Evolutionary conservation across 1,140 invertebrate genomes (phyloP).

Genomic region (Brachionus paranguensis): DNA sequence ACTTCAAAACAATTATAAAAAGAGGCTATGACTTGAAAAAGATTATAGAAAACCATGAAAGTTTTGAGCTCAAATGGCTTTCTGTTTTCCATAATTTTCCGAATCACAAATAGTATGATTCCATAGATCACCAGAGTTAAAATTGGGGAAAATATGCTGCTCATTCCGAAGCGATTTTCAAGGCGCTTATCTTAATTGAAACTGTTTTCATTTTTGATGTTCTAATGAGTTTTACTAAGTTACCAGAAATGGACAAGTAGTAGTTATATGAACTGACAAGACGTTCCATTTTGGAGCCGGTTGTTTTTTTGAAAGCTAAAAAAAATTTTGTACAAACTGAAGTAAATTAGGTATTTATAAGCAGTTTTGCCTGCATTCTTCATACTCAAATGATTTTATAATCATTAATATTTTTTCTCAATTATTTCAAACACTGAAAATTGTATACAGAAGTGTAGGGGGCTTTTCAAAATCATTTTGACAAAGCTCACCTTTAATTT

Average conservation of each 20-base stretch:
- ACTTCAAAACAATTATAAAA: constrained; percentile 36
- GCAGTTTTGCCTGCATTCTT: neutral
- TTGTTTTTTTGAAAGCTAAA: neutral
- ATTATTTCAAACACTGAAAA: neutral
- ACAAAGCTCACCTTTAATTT: neutral
- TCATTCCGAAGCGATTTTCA: neutral
- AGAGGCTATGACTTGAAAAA: constrained; percentile 13
- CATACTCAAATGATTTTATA: neutral
- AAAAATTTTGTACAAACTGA: neutral
- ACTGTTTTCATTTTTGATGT: neutral
- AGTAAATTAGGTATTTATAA: neutral
- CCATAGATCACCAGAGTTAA: neutral
- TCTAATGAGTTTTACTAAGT: neutral
- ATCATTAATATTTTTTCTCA: neutral
- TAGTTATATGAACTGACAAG: constrained; percentile 18
- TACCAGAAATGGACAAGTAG: constrained; percentile 4
- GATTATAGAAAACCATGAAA: constrained; percentile 25
- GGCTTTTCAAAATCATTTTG: neutral
- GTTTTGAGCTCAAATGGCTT: constrained; percentile 26
- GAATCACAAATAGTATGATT: neutral
- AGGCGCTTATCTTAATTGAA: constrained; percentile 1
- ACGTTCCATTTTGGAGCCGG: neutral
- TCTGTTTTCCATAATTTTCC: constrained; percentile 15
- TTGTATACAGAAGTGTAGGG: neutral
- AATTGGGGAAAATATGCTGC: neutral